Evolutionary conservation across 2,888 invertebrate genomes (phyloP), one percentile per base, ranked within the genome.

Genomic region (Pseudoips prasinana): DNA sequence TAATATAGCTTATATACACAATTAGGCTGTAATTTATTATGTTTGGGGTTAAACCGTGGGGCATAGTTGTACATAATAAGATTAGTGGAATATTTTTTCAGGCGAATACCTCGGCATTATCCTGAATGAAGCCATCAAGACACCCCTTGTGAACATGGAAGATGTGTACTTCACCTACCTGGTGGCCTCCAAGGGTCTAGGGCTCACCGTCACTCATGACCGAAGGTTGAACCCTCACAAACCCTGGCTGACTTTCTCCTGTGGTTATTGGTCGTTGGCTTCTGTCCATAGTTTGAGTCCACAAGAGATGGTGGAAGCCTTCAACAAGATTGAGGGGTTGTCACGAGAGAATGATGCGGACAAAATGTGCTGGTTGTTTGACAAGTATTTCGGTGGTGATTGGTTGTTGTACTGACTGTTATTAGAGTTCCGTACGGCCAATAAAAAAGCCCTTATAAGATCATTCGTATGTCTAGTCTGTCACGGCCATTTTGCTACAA

Each of bases 121-220:
- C 4, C 85, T 91, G 28, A 63, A 80, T n/a, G 77, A 83, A 1
- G 90, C 93, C 0, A 71, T 90, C 32, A 67, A 81, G 17, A 89
- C 90, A 14, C 92, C 92, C 0, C 83, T 92, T 39, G 81, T 94
- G 2, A 92, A 92, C 40, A 71, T 94, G 30, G 94, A 95, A 71
- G 94, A 95, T 58, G 91, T 94, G 0, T 94, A 91, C 64, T 85
- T 92, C n/a, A 94, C 94, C 0, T 93, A 93, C 8, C 76, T 94
- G 4, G 91, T 94, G 1, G 92, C 93, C 0, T 86, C 90, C 42
- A 80, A 83, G 27, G 40, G 43, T 1, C 61, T 92, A 1, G 82
- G 89, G 0, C 76, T 92, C 6, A 78, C 72, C 3, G 65, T 93
- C 24, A 79, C 85, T 1, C 91, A 92, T 52, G 91, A 91, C 9